Evolutionary conservation across 2,797 vertebrate species (phyloP).

Genomic region (Alca torda): DNA sequence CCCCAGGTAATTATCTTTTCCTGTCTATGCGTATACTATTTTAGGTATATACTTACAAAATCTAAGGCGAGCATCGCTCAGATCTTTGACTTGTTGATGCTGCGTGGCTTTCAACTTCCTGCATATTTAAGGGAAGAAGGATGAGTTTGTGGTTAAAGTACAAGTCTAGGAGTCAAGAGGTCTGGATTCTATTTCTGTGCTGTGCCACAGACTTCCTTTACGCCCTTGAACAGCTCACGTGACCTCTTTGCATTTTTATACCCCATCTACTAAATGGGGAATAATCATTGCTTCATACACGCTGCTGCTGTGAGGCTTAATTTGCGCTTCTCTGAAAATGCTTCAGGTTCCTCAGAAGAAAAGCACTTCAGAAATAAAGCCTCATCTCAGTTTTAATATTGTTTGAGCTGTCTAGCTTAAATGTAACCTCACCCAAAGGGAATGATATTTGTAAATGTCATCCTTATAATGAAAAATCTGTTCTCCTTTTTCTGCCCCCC

Average conservation of each 20-base stretch:
- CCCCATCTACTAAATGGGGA: not conserved
- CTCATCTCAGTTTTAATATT: conserved; percentile 7
- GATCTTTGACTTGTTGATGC: conserved; percentile 19
- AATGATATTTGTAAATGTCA: conserved; percentile 49
- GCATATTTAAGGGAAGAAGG: conserved; percentile 20
- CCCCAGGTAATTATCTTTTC: not conserved
- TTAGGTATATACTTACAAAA: conserved; percentile 3
- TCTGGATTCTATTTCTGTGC: conserved; percentile 52
- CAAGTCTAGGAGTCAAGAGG: conserved; percentile 28
- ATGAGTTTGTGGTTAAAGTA: conserved; percentile 18
- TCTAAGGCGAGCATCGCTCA: not conserved
- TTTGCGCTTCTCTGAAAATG: not conserved
- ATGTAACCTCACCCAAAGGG: not conserved
- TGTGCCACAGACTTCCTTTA: conserved; percentile 40
- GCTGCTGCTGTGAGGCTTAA: not conserved
- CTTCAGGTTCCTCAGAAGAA: not conserved
- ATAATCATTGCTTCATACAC: not conserved
- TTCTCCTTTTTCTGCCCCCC: not conserved
- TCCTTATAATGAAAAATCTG: conserved; percentile 34
- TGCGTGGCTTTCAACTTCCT: not conserved
- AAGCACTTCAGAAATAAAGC: conserved; percentile 10
- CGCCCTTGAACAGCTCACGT: not conserved
- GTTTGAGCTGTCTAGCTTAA: not conserved
- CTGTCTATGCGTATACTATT: not conserved
- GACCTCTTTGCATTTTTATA: conserved; percentile 16